phyloP scores from a whole-genome alignment of 2,797 vertebrate genomes.

The Cossypha dichroa region DNA sequence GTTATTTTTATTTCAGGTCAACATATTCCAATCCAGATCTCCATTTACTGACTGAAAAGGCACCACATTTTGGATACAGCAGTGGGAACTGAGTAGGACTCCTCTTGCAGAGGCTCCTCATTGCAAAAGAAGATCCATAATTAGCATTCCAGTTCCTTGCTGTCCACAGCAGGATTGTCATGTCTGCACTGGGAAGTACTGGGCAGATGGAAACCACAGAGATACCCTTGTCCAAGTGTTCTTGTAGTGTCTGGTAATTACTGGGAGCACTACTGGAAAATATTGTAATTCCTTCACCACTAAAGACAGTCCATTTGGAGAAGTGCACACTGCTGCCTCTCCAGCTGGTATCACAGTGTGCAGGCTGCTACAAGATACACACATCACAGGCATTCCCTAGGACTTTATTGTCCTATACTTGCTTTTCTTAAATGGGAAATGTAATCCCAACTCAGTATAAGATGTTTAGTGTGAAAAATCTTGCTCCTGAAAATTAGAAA shows the following conservation, averaged over 20 bases:
- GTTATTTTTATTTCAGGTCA: not conserved
- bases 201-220: not conserved
- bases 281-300: not conserved
- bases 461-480: not conserved
- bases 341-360: not conserved
- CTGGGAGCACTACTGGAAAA: not conserved
- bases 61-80: not conserved
- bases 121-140: not conserved
- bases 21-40: not conserved
- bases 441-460: not conserved
- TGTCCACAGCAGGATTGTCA: not conserved
- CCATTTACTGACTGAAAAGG: not conserved
- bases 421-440: not conserved
- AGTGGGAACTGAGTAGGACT: not conserved
- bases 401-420: not conserved
- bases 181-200: not conserved
- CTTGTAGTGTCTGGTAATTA: not conserved
- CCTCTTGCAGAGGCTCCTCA: not conserved
- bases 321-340: not conserved
- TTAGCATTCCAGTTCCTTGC: not conserved
- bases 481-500: not conserved
- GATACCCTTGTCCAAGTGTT: not conserved
- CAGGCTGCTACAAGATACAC: not conserved
- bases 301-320: not conserved
- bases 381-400: not conserved